Base-by-base conservation (phyloP, 2,797 vertebrate genomes). In the Huso huso region DNA sequence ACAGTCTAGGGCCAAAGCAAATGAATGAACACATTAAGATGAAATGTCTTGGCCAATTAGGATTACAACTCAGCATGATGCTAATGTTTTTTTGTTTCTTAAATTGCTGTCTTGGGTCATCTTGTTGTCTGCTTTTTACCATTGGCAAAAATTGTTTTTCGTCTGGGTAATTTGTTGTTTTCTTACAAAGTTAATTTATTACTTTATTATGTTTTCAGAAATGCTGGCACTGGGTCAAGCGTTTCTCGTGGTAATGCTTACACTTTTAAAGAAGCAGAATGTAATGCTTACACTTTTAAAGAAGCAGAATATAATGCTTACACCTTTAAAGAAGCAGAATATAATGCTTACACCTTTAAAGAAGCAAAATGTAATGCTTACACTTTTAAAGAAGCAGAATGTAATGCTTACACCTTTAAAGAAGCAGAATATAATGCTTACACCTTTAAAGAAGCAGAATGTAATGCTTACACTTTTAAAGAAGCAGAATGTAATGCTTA, bases 61-160 rank as follows among this genome's bases (percentile, higher is more conserved):
- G 89, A 90, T 90, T 90, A 91, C 81, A 86, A 79, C 84, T 74
- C 89, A 89, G 86, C 89, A 86, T 86, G 88, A 73, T 73, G 74
- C 84, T 90, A 89, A 90, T 89, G 7, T 23, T 37, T 48, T 58
- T 18, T 8, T 37, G 12, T 10, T 60, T 2, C 37, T 1, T 37
- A 37, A 37, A 37, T 37, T 37, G 37, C 37, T 37, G 37, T 4
- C 37, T 37, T 37, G 37, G 37, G 37, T 37, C 37, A 37, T 37
- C 37, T 37, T 37, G 23, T 37, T 37, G 37, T 37, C 37, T 37
- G 37, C 37, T 37, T 37, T 37, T 37, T 37, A 37, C 37, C 37
- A 37, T 37, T 37, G 37, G 37, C 37, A 37, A 37, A 37, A 37
- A 4, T 37, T 0, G 37, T 37, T 37, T 37, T 37, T 37, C 37